Base-by-base conservation (phyloP, 2,797 vertebrate species). In the Cirrhinus mrigala region DNA sequence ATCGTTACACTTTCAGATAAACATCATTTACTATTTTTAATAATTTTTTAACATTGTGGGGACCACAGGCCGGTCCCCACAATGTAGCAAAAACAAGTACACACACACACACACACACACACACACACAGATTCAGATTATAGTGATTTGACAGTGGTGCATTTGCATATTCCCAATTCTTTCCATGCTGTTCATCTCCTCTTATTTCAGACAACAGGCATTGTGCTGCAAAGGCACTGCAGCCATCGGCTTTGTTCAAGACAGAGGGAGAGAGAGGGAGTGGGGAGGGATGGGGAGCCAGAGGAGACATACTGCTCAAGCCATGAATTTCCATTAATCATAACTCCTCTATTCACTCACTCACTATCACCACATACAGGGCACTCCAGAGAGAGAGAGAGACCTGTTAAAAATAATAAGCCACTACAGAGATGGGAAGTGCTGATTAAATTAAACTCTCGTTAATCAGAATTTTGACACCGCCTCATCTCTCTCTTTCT, bases 371-470 rank as follows among this genome's bases (percentile, higher is more conserved):
- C 91, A 91, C 87, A 91, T 92, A 93, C 93, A 94, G 93, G 89
- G 86, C 89, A 69, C 84, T 44, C 46, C 46, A 82, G 88, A 87
- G 89, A 90, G 77, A 87, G 76, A 85, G 88, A 88, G 60, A 71
- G 87, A 89, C 94, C 93, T 95, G 94, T 96, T 96, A 95, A 96
- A 97, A 94, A 96, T 96, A 97, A 97, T 97, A 97, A 97, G 97
- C 96, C 95, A 93, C 95, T 94, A 94, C 95, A 95, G 93, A 94
- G 94, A 96, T 96, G 95, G 95, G 95, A 96, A 96, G 92, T 92
- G 94, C 95, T 95, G 97, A 97, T 97, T 97, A 95, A 97, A 97
- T 97, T 97, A 97, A 96, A 97, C 94, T 93, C 95, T 95, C 95
- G 96, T 98, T 97, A 97, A 97, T 98, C 96, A 97, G 94, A 92